These are phyloP conservation scores for Thalpophila matura DNA, from an alignment of 2,888 invertebrate species.

Conservation along the genomic window DNA sequence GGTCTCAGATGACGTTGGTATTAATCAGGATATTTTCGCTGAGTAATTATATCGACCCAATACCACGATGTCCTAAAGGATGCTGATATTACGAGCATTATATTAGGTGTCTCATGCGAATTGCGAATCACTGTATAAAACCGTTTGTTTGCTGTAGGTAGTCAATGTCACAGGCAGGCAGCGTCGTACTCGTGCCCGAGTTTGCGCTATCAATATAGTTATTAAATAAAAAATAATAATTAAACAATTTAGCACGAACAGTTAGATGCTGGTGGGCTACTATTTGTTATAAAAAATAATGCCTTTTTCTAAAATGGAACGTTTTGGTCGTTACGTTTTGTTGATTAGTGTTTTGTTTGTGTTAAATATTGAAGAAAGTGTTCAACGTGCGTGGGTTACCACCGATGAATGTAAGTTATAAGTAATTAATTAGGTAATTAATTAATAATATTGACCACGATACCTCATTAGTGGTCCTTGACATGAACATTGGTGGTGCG, in stretches of 20 bases:
- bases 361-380: constrained; percentile 50
- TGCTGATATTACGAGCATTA: constrained; percentile 24
- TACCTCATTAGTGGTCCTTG: constrained; percentile 27
- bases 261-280: neutral
- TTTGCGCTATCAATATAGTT: constrained; percentile 30
- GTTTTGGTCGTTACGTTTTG: constrained; percentile 9
- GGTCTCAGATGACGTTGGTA: constrained; percentile 31
- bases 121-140: constrained; percentile 64
- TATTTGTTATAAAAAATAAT: neutral
- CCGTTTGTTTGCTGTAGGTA: constrained; percentile 59
- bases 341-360: constrained; percentile 54
- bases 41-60: constrained; percentile 34
- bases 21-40: constrained; percentile 34
- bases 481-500: constrained; percentile 2
- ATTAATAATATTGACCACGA: constrained; percentile 8
- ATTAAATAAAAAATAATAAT: neutral
- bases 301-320: constrained; percentile 52
- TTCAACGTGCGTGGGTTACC: constrained; percentile 68
- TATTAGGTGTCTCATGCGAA: constrained; percentile 51
- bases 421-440: neutral
- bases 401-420: constrained; percentile 82
- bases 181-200: constrained; percentile 55
- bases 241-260: constrained; percentile 1
- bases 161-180: constrained; percentile 61
- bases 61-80: constrained; percentile 50